phyloP scores from a whole-genome alignment of 2,888 invertebrate species.

The Melipona beecheii region DNA sequence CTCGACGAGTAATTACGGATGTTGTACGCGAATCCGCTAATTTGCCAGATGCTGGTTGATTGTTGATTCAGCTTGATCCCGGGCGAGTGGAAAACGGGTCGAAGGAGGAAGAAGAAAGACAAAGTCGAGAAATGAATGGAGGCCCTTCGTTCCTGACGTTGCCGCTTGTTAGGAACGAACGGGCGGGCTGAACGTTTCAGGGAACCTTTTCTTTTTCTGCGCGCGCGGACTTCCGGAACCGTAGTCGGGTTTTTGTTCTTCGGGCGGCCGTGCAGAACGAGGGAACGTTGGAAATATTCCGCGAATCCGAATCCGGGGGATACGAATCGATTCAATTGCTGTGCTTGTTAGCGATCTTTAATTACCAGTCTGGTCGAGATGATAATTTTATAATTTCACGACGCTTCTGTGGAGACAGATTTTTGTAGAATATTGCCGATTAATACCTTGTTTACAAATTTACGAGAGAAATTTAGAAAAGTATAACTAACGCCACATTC shows the following conservation, averaged over 20 bases:
- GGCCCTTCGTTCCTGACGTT: not conserved
- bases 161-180: constrained; percentile 15
- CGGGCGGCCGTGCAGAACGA: constrained; percentile 2
- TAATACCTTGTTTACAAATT: no score
- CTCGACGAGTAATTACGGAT: constrained; percentile 57
- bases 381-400: no score
- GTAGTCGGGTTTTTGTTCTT: constrained; percentile 6
- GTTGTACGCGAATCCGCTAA: constrained; percentile 57
- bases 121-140: not conserved
- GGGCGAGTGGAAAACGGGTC: not conserved
- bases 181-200: not conserved
- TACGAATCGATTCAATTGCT: constrained; percentile 23
- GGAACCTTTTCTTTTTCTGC: not conserved
- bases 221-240: constrained; percentile 7
- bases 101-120: not conserved
- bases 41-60: constrained; percentile 39
- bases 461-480: no score
- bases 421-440: no score
- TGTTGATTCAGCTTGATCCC: constrained; percentile 26
- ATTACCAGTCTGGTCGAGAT: no score
- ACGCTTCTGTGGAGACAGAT: no score
- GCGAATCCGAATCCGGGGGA: constrained; percentile 2
- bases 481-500: no score
- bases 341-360: not conserved
- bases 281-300: constrained; percentile 8